Evolutionary conservation across 2,113 vertebrate species (phyloP).

Genomic region (Ploceus nigricollis): DNA sequence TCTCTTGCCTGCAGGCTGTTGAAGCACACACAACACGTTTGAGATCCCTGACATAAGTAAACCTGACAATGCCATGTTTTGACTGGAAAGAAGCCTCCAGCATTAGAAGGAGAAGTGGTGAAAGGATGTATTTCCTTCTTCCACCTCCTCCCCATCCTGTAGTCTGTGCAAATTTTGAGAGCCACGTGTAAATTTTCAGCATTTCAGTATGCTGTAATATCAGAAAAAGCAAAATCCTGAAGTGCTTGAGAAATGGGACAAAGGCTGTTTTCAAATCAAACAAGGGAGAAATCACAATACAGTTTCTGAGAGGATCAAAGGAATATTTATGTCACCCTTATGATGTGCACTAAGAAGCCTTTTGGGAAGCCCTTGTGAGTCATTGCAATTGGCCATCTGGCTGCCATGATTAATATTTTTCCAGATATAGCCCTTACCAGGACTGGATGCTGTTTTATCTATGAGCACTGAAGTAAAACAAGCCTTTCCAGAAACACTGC

Average conservation of each 20-base stretch:
- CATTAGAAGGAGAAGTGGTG: background rate
- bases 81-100: conserved; percentile 7
- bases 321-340: background rate
- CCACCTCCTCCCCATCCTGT: background rate
- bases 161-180: background rate
- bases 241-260: background rate
- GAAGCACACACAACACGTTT: background rate
- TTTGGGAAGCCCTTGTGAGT: background rate
- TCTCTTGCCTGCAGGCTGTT: background rate
- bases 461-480: background rate
- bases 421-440: background rate
- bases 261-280: background rate
- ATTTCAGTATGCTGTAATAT: background rate
- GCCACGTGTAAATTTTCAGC: background rate
- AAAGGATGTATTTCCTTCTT: background rate
- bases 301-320: background rate
- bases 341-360: background rate
- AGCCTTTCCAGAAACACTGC: background rate
- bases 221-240: background rate
- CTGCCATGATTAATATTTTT: background rate
- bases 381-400: background rate
- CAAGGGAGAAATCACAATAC: background rate
- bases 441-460: background rate
- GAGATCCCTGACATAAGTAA: conserved; percentile 14
- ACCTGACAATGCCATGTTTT: background rate